phyloP scores from a whole-genome alignment of 2,797 vertebrate species.

The Podargus strigoides region DNA sequence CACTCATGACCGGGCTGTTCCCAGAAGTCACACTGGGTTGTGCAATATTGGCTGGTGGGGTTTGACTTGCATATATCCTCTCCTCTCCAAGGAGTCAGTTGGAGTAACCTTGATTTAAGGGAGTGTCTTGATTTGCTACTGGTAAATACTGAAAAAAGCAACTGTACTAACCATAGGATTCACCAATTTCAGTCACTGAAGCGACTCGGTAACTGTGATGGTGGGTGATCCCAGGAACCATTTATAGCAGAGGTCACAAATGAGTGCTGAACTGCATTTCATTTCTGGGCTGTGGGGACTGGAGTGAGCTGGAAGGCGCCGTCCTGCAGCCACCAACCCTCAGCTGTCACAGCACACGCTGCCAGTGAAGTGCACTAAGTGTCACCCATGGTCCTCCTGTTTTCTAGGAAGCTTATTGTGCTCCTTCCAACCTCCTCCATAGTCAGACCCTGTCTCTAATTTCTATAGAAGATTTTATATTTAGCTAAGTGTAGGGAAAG shows the following conservation, averaged over 20 bases:
- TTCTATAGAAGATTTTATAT: not conserved
- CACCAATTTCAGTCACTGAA: not conserved
- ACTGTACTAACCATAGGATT: not conserved
- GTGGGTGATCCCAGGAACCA: not conserved
- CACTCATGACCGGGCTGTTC: not conserved
- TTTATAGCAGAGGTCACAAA: not conserved
- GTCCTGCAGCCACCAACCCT: rapidly evolving
- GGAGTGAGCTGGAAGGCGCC: not conserved
- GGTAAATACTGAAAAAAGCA: not conserved
- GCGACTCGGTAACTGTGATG: not conserved
- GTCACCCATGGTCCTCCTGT: not conserved
- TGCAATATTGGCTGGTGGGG: not conserved
- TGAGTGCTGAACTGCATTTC: not conserved
- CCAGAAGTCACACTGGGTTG: not conserved
- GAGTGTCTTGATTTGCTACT: not conserved
- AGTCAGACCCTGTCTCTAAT: not conserved
- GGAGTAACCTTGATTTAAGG: not conserved
- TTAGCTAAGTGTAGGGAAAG: not conserved
- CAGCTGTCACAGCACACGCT: rapidly evolving
- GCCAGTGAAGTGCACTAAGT: rapidly evolving
- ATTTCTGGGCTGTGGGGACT: not conserved
- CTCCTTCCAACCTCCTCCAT: not conserved
- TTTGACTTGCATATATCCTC: not conserved
- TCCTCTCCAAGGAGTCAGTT: not conserved
- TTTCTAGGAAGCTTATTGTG: not conserved